Evolutionary conservation across 2,888 invertebrate species (phyloP).

Genomic region (Erebia ligea): DNA sequence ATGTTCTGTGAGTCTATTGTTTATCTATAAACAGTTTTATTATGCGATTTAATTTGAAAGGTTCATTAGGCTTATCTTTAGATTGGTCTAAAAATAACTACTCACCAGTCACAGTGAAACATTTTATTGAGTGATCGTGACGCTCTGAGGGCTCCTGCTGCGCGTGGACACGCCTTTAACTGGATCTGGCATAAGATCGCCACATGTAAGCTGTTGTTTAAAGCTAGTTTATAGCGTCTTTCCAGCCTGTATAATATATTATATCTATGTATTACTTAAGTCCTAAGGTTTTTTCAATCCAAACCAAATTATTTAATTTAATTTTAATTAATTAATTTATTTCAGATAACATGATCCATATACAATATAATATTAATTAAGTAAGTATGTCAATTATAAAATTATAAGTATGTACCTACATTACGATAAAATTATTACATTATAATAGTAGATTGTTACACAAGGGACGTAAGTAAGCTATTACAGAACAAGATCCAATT

Average conservation of each 20-base stretch:
- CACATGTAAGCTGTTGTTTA: constrained; percentile 11
- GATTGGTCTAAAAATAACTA: constrained; percentile 21
- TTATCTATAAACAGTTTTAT: constrained; percentile 18
- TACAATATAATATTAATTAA: too few species aligned
- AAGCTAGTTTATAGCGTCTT: constrained; percentile 19
- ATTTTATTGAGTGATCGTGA: constrained; percentile 30
- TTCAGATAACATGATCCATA: too few species aligned
- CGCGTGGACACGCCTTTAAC: constrained; percentile 27
- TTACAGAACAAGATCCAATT: too few species aligned
- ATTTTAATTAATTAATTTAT: too few species aligned
- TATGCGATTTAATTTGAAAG: constrained; percentile 25
- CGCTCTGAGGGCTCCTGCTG: constrained; percentile 27
- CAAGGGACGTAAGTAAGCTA: too few species aligned
- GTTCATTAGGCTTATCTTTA: constrained; percentile 28
- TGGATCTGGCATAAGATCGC: constrained; percentile 25
- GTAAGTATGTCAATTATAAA: too few species aligned
- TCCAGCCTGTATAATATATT: not conserved
- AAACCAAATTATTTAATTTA: not conserved
- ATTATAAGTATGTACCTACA: too few species aligned
- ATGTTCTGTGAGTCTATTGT: constrained; percentile 17
- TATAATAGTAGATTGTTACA: too few species aligned
- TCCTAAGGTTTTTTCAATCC: not conserved
- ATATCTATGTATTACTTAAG: constrained; percentile 7
- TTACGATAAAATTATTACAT: too few species aligned
- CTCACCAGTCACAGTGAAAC: constrained; percentile 20